Evolutionary conservation across 1,140 invertebrate species (phyloP), one percentile per base, ranked within the genome.

Genomic region (Lucilia sericata): DNA sequence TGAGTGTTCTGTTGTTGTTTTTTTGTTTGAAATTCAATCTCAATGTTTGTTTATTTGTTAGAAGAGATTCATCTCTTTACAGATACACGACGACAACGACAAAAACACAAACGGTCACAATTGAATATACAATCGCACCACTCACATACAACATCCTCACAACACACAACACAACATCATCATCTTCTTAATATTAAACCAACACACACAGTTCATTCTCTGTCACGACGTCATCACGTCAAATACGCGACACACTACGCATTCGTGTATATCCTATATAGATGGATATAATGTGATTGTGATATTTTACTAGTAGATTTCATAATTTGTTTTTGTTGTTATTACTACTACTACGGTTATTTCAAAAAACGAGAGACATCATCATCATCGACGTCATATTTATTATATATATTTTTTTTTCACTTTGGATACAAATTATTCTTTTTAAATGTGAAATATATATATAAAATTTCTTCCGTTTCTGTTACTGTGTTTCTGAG

Each of bases 41-140:
- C 65, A 70, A 70, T 80, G 76, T 80, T 80, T 80, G 76, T 76
- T 76, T 76, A 42, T 80, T 80, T 80, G 76, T 80, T 80, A 49
- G 47, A 80, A n/a, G 76, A 80, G 76, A 51, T 49, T 80, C 76
- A 51, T 49, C 76, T 80, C 76, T 49, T 49, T n/a, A 80, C 76
- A 80, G 76, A 80, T 80, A 80, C 76, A 47, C 76, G 76, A 49
- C 76, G 1, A 30, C 25, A 3, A 30, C 25, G 25, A 30, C 25
- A 30, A 30, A 1, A 30, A 30, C 25, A 30, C 25, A 30, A 80
- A 21, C 76, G 76, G 76, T 21, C 76, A 49, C 19, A 78, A 36
- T n/a, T 49, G 19, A 70, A 70, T 51, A 80, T 34, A 47, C 75
- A 60, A 30, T 30, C 25, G 3, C 36, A 78, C 75, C 75, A 42